Base-by-base conservation (phyloP, 2,888 invertebrate species). In the Melanotus villosus region DNA sequence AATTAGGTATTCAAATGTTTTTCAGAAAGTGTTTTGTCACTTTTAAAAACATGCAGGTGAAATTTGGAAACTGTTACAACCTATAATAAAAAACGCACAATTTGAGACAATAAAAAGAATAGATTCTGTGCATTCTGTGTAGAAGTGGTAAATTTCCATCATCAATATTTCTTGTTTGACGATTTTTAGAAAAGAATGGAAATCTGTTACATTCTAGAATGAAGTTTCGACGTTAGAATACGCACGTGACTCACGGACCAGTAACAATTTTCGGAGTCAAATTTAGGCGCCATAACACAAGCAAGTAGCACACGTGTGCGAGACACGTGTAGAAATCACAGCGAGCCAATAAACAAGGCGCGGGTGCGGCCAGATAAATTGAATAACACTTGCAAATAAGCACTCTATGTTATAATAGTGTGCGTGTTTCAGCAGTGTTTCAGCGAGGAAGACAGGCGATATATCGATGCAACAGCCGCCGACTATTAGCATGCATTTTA, bases 351-450 rank as follows among this genome's bases (percentile, higher is more conserved):
- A 84, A 84, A 84, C 84, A 83, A 82, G 78, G 80, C 80, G 80
- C 80, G 82, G 81, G 82, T 83, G 83, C 81, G 83, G 82, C 82
- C 83, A 81, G 83, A 85, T 85, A 85, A 85, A 85, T 85, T 84
- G 84, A 84, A 83, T 83, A 83, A 84, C 85, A 85, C 84, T 85
- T 85, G 85, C 84, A 84, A 84, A 84, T 85, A 85, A 85, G 85
- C 84, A 82, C 84, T 80, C 75, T 71, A 76, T 78, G 78, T 79
- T 80, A 81, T 79, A 79, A 80, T 78, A 76, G 79, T 76, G 79
- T 80, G 81, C 79, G 80, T 80, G 80, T 80, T 80, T 76, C 78
- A 78, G 78, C 75, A 75, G 77, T 77, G 78, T 74, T 73, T 66
- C 75, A 71, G 74, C 71, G 65, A 65, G 75, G 74, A 82, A 82